Evolutionary conservation across 2,113 vertebrate species (phyloP).

Genomic region (Alethe castanea): DNA sequence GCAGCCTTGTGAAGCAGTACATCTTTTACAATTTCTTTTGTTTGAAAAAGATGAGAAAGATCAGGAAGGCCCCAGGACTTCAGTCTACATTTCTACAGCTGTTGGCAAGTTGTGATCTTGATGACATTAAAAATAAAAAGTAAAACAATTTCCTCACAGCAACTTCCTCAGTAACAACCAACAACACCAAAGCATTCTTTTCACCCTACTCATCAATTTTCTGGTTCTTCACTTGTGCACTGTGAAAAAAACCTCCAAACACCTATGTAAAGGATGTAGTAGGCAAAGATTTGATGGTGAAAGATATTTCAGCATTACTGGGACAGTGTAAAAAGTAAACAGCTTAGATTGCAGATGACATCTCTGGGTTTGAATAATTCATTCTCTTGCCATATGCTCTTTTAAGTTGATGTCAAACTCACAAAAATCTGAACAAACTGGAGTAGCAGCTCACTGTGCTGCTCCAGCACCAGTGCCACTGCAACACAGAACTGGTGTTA

Average conservation of each 20-base stretch:
- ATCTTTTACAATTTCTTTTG: background rate
- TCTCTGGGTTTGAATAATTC: background rate
- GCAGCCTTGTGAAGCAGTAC: background rate
- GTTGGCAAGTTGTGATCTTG: background rate
- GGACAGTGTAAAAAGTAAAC: background rate
- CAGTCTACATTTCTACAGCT: background rate
- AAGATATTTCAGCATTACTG: background rate
- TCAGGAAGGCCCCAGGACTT: background rate
- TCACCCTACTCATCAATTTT: background rate
- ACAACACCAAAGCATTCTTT: background rate
- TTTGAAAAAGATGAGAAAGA: background rate
- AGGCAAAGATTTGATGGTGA: background rate
- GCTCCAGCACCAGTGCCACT: background rate
- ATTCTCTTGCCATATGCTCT: background rate
- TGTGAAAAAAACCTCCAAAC: background rate
- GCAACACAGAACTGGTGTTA: background rate
- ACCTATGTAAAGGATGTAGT: background rate
- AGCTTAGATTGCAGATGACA: background rate
- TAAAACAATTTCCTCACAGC: background rate
- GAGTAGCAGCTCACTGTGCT: background rate
- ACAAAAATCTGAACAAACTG: background rate
- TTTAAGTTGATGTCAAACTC: background rate
- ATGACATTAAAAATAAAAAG: background rate
- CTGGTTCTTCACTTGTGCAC: background rate
- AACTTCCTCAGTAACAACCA: background rate